These are phyloP conservation scores for Tetragonula carbonaria DNA, from an alignment of 2,888 invertebrate genomes.

Conservation along the genomic window DNA sequence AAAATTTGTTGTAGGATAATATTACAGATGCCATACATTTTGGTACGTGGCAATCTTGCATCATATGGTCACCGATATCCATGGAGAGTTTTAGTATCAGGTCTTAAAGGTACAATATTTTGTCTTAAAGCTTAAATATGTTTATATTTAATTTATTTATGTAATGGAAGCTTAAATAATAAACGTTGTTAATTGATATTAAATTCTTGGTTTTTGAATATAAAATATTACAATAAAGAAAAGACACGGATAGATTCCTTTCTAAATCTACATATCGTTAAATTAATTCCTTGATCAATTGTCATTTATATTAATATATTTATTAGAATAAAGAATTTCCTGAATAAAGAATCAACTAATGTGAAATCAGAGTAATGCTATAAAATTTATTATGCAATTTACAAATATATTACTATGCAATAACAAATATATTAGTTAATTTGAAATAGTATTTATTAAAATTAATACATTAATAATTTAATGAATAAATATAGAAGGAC, in stretches of 20 bases:
- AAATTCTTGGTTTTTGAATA: neutral
- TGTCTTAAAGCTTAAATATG: constrained; percentile 5
- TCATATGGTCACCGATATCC: constrained; percentile 93
- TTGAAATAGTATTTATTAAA: neutral
- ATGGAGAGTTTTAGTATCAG: constrained; percentile 94
- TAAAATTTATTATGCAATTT: neutral
- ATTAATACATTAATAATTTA: neutral
- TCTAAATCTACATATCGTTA: neutral
- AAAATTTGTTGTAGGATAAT: constrained; percentile 61
- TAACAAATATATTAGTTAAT: neutral
- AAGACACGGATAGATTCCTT: neutral
- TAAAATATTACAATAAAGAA: neutral
- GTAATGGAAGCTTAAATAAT: neutral
- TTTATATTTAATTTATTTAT: constrained; percentile 21
- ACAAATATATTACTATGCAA: neutral
- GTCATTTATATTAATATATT: neutral
- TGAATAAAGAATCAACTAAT: neutral
- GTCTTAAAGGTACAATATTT: constrained; percentile 89
- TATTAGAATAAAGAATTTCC: neutral
- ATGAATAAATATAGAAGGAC: neutral
- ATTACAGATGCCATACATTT: constrained; percentile 92
- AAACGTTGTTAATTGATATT: constrained; percentile 15
- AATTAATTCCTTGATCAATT: neutral
- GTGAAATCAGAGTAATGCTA: neutral
- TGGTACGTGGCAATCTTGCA: constrained; percentile 94